Evolutionary conservation across 2,113 vertebrate species (phyloP).

Genomic region (Dromaius novaehollandiae): DNA sequence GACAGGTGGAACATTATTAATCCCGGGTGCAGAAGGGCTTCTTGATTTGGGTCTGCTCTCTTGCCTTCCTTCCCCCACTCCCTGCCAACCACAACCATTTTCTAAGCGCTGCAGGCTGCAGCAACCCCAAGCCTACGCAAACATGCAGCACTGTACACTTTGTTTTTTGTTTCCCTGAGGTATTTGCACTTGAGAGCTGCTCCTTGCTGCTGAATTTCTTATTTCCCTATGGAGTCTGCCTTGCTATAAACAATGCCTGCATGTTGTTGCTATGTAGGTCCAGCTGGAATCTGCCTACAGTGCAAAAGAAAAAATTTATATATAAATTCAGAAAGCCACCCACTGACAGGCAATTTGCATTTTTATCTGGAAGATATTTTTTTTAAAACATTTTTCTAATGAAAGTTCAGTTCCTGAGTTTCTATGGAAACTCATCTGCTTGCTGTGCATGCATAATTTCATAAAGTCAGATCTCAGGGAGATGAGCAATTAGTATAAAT

Average conservation of each 20-base stretch:
- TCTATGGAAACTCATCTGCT: conserved; percentile 79
- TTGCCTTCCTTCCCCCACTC: not conserved
- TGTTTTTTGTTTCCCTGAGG: conserved; percentile 54
- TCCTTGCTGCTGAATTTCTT: conserved; percentile 58
- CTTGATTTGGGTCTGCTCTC: not conserved
- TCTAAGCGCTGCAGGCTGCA: conserved; percentile 11
- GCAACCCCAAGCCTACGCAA: not conserved
- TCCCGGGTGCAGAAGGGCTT: not conserved
- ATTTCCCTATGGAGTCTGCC: conserved; percentile 67
- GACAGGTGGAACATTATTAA: conserved; percentile 14
- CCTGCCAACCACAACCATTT: conserved; percentile 1
- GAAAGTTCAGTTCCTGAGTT: conserved; percentile 76
- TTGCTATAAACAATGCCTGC: conserved; percentile 71
- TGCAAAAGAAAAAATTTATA: conserved; percentile 41
- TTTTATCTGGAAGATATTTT: conserved; percentile 77
- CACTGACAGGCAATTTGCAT: conserved; percentile 76
- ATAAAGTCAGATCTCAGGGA: conserved; percentile 69
- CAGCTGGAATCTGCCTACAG: conserved; percentile 67
- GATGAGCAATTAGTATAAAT: conserved; percentile 68
- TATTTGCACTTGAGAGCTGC: conserved; percentile 60
- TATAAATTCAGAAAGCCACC: conserved; percentile 67
- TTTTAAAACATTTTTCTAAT: conserved; percentile 65
- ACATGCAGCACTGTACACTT: conserved; percentile 6
- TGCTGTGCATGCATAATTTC: conserved; percentile 73
- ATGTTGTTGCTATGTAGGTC: conserved; percentile 64